Evolutionary conservation across 2,113 vertebrate species (phyloP).

Genomic region (Empidonax alnorum): DNA sequence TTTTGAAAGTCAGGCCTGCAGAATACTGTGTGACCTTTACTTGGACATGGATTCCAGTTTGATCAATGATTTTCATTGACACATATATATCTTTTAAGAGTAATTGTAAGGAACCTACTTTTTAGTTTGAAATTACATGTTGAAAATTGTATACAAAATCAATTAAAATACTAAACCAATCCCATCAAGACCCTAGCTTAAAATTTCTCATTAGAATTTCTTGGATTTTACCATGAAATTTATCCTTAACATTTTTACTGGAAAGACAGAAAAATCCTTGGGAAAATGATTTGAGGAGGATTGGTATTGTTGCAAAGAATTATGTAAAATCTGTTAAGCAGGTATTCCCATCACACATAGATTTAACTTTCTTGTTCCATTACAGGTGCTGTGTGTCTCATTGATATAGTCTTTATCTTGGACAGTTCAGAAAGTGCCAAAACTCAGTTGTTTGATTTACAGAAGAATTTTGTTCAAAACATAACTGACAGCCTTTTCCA

Average conservation of each 20-base stretch:
- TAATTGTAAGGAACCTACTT: not conserved
- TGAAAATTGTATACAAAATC: not conserved
- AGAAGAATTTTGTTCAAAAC: conserved; percentile 83
- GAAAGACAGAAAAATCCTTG: not conserved
- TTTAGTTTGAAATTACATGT: not conserved
- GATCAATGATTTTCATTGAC: not conserved
- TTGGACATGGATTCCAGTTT: not conserved
- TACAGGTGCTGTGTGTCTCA: conserved; percentile 76
- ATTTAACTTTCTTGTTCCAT: conserved; percentile 11
- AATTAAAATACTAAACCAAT: not conserved
- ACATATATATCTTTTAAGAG: not conserved
- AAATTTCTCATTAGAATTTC: not conserved
- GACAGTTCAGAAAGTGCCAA: conserved; percentile 92
- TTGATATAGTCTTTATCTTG: conserved; percentile 86
- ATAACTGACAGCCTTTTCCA: conserved; percentile 78
- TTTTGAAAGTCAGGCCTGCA: not conserved
- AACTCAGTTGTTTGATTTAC: conserved; percentile 76
- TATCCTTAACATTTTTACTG: not conserved
- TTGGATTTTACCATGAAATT: not conserved
- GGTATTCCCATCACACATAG: not conserved
- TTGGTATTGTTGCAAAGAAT: not conserved
- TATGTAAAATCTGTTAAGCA: not conserved
- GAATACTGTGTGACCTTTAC: not conserved
- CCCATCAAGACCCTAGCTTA: not conserved
- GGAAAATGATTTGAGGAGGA: not conserved